These are phyloP conservation scores for Origma solitaria DNA, from an alignment of 2,113 vertebrate species.

Conservation along the genomic window DNA sequence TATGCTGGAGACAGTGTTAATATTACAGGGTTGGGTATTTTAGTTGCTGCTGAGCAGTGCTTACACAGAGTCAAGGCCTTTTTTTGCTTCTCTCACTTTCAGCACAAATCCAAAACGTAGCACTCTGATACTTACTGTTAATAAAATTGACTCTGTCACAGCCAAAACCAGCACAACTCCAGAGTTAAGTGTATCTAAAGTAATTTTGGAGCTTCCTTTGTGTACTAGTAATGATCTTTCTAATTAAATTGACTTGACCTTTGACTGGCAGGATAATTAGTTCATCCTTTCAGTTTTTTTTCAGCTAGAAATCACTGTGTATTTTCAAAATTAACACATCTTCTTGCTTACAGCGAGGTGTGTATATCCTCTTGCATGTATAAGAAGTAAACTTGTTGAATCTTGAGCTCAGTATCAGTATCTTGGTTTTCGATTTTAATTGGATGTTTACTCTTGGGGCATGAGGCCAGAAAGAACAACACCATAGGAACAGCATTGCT, in stretches of 20 bases:
- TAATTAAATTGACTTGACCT: not conserved
- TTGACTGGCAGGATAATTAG: not conserved
- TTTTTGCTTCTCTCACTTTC: not conserved
- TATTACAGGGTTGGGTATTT: not conserved
- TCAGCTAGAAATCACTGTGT: not conserved
- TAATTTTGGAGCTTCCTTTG: not conserved
- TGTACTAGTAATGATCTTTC: not conserved
- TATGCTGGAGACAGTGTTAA: not conserved
- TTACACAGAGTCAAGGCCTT: not conserved
- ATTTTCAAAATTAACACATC: not conserved
- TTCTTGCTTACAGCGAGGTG: not conserved
- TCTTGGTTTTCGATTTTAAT: slow-evolving; percentile 55
- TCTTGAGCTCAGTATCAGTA: not conserved
- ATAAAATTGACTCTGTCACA: not conserved
- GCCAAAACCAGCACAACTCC: not conserved
- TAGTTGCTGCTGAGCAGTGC: not conserved
- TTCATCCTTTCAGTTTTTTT: not conserved
- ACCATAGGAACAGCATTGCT: not conserved
- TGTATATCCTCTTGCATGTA: not conserved
- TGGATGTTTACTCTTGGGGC: slow-evolving; percentile 53
- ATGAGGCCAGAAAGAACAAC: slow-evolving; percentile 47
- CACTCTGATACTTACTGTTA: not conserved
- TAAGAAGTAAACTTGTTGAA: slow-evolving; percentile 6
- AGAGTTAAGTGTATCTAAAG: not conserved
- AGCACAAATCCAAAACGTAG: not conserved